Percentiles rank a stretch among this genome's conserved stretches.
phyloP scores from a whole-genome alignment of 2,113 vertebrate species.

The Anhinga rufa region DNA sequence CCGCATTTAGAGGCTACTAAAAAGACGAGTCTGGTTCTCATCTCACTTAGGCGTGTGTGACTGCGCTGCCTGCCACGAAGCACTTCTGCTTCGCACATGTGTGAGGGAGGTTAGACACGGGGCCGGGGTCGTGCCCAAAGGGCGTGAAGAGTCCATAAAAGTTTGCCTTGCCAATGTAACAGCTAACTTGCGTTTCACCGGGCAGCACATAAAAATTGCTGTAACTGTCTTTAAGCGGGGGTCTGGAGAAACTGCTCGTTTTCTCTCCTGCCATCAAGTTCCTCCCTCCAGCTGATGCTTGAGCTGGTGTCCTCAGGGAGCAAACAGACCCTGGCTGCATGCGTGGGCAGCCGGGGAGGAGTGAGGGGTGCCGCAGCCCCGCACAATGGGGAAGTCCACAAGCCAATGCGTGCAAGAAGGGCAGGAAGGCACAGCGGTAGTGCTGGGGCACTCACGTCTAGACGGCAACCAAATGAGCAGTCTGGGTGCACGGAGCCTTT shows the following conservation, averaged over 20 bases:
- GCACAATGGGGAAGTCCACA: fast-evolving
- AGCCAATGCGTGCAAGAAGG: not conserved
- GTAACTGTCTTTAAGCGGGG: not conserved
- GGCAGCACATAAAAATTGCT: not conserved
- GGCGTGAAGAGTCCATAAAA: not conserved
- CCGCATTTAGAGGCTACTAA: not conserved
- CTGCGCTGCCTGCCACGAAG: not conserved
- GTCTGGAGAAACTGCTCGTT: not conserved
- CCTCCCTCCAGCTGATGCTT: not conserved
- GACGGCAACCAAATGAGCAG: constrained; percentile 43
- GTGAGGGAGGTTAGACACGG: not conserved
- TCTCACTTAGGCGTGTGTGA: not conserved
- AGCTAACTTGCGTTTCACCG: not conserved
- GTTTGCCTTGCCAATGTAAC: not conserved
- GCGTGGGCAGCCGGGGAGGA: not conserved
- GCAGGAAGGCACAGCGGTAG: not conserved
- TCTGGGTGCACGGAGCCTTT: not conserved
- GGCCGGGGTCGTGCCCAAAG: not conserved
- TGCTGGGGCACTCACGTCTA: not conserved
- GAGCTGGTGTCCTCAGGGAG: not conserved
- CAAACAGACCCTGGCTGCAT: not conserved
- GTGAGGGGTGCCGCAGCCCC: fast-evolving
- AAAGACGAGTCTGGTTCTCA: not conserved
- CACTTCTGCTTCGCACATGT: not conserved
- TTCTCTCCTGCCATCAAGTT: not conserved